A percentile compares a stretch with the other conserved stretches of the same genome.
Evolutionary conservation across 2,888 invertebrate genomes (phyloP).

Genomic region (Melanchra persicariae): DNA sequence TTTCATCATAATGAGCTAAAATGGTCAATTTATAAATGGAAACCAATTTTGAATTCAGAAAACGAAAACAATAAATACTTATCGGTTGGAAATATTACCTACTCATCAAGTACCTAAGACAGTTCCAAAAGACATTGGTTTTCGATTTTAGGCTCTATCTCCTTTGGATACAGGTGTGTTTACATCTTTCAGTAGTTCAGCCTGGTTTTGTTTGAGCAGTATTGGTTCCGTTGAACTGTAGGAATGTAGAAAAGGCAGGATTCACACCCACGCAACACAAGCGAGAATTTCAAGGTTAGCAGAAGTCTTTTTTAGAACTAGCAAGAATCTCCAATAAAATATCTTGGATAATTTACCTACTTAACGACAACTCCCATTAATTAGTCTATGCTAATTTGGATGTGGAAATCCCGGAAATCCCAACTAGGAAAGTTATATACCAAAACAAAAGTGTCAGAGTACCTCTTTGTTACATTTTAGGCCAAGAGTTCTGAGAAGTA

Average conservation of each 20-base stretch:
- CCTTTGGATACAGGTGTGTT: neutral
- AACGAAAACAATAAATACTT: slow-evolving; percentile 18
- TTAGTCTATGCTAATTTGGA: neutral
- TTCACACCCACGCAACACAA: neutral
- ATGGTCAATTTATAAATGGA: slow-evolving; percentile 41
- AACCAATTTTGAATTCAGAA: slow-evolving; percentile 14
- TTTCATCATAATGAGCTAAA: neutral
- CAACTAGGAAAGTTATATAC: neutral
- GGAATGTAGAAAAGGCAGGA: neutral
- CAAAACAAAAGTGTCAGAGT: neutral
- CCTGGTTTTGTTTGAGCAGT: neutral
- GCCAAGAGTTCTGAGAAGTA: too few relatives aligned
- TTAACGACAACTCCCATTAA: neutral
- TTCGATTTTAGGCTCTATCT: neutral
- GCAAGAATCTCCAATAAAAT: too few relatives aligned
- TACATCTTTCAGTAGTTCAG: neutral
- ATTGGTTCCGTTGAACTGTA: neutral
- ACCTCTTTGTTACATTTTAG: too few relatives aligned
- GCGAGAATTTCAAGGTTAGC: neutral
- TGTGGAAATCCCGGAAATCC: neutral
- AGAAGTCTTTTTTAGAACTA: too few relatives aligned
- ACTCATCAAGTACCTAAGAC: too few relatives aligned
- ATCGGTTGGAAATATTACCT: neutral
- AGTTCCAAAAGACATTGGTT: neutral
- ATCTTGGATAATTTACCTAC: too few relatives aligned